Percentiles rank a stretch among this genome's conserved stretches.
These are phyloP conservation scores for Hippocampus abdominalis DNA, from an alignment of 2,113 vertebrate species.

Conservation along the genomic window DNA sequence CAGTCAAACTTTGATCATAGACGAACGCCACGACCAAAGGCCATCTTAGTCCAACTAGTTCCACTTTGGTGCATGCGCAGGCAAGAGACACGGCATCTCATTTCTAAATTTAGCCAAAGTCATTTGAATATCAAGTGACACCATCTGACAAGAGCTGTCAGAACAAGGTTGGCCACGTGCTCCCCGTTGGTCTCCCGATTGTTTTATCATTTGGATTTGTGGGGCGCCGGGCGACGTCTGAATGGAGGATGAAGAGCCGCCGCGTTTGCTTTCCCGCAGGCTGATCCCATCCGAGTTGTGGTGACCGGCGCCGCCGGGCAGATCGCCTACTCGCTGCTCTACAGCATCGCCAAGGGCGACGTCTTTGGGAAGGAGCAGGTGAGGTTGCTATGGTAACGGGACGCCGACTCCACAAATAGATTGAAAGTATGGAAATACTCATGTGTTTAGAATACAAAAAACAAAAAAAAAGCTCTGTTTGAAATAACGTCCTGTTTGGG, in stretches of 20 bases:
- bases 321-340: slow-evolving; percentile 93
- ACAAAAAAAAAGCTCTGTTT: neutral
- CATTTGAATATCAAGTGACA: neutral
- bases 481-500: neutral
- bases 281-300: slow-evolving; percentile 86
- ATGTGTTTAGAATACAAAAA: too few relatives aligned
- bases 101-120: neutral
- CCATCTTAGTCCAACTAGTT: too few relatives aligned
- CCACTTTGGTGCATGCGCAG: neutral
- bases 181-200: neutral
- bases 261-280: slow-evolving; percentile 69
- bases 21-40: neutral
- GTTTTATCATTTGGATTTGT: neutral
- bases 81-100: neutral
- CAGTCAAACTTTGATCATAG: too few relatives aligned
- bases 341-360: slow-evolving; percentile 94
- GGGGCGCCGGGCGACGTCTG: neutral
- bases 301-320: slow-evolving; percentile 96
- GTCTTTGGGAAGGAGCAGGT: slow-evolving; percentile 98
- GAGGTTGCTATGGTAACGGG: slow-evolving; percentile 11
- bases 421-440: too few relatives aligned
- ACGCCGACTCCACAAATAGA: neutral
- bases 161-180: neutral
- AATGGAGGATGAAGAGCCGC: neutral
- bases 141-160: neutral